Base-by-base conservation (phyloP, 2,888 invertebrate species). In the Acleris holmiana region DNA sequence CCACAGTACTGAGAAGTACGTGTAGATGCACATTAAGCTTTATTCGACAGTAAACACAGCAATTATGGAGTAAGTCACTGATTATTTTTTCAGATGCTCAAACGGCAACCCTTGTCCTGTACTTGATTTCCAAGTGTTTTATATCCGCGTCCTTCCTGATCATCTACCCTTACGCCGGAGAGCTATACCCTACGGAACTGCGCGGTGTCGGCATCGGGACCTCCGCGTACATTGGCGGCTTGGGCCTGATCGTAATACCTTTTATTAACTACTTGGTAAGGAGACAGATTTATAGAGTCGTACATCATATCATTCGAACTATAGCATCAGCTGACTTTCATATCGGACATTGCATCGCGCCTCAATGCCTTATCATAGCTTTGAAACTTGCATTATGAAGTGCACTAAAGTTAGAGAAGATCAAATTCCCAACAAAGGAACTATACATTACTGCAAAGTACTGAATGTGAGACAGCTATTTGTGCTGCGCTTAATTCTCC, bases 161-260 rank as follows among this genome's bases (percentile, higher is more conserved):
- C 69, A 97, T 98, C 75, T 98, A 98, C 85, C 98, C 98, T 0
- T 98, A 98, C 85, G 98, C 98, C 72, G 97, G 97, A 10, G 98
- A 98, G 89, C 85, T 98, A 21, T 98, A 98, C 86, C 98, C 98
- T 1, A 98, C 98, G 2, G 97, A 97, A 83, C 93, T 98, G 51
- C 94, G 98, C 74, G 98, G 98, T 2, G 93, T 98, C 61, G 98
- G 98, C 17, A 98, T 98, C 73, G 98, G 98, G 53, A 96, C 97
- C 60, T 98, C 98, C 1, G 97, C 98, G 17, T 98, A 98, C 82
- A 96, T 98, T 71, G 98, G 97, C 58, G 98, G 98, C 59, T 91
- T 97, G 69, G 98, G 98, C 46, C 93, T 98, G 51, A 96, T 97
- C 69, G 95, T 97, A 61, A 98, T 98, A 81, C 98, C 98, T 13